Base-by-base conservation (phyloP, 64 coral and sea anemone genomes). In the Acropora tenuis region DNA sequence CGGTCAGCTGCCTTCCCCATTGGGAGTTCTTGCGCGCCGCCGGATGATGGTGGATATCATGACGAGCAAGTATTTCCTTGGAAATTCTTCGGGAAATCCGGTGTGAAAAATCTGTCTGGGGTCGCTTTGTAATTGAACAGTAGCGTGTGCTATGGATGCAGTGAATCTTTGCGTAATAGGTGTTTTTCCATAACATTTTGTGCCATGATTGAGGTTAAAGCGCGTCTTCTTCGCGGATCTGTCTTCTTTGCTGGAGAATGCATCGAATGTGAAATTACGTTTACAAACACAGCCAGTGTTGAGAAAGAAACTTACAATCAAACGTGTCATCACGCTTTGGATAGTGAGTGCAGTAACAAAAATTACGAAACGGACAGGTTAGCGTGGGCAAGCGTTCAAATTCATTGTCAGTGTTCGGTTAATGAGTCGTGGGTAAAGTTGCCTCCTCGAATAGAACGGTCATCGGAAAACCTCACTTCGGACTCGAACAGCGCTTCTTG, bases 371-470 rank as follows among this genome's bases (percentile, higher is more conserved):
- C 85, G n/a, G 97, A 99, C 65, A 92, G 90, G 10, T 53, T 99
- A 43, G 97, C 97, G 1, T 99, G 97, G 97, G 94, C 97, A 6
- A 99, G 97, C 87, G 97, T 88, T 15, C 97, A 99, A 90, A 94
- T 99, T 6, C 97, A 99, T 74, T 99, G 97, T 82, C 97, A 99
- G 18, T 99, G 97, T 80, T 87, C 94, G 11, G 82, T 99, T n/a
- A 99, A 96, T 44, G 93, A 94, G 80, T 60, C 85, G 2, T 82
- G 97, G 20, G 91, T 99, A 7, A 11, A 91, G 45, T 75, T 98
- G 15, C 90, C 82, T 50, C 74, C 79, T 47, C 77, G 80, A 40
- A 86, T 30, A 4, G 80, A 92, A 90, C 80, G 85, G 83, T 93
- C 50, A 57, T 89, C 78, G 41, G 59, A 96, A 60, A 88, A 88